Percentiles rank a stretch among this genome's conserved stretches.
phyloP scores from a whole-genome alignment of 2,113 vertebrate species.

The Aix galericulata region DNA sequence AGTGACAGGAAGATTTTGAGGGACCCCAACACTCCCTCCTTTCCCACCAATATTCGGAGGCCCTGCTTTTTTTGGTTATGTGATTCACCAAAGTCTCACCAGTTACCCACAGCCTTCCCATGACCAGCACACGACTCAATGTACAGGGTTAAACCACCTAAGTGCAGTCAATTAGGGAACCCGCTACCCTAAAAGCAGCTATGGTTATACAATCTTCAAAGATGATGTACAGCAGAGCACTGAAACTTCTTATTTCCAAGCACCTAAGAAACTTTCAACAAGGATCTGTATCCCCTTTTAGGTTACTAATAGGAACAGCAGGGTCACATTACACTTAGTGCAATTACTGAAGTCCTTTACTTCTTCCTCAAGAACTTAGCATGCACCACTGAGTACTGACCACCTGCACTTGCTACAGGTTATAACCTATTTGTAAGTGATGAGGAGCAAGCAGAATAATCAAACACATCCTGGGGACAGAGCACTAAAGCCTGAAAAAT shows the following conservation, averaged over 20 bases:
- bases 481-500: background rate
- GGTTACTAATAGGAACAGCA: background rate
- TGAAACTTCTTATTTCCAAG: background rate
- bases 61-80: background rate
- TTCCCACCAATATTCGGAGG: background rate
- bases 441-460: background rate
- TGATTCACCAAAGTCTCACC: background rate
- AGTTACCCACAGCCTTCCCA: background rate
- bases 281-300: background rate
- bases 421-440: background rate
- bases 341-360: background rate
- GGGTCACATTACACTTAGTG: background rate
- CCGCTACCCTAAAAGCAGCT: background rate
- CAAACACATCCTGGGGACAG: background rate
- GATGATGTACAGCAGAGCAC: background rate
- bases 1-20: background rate
- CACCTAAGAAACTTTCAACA: background rate
- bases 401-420: background rate
- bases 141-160: background rate
- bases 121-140: background rate
- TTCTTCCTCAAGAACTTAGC: background rate
- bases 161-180: background rate
- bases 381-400: rapidly evolving
- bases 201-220: background rate
- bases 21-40: background rate